Base-by-base conservation (phyloP, 2,113 vertebrate genomes). In the Elgaria multicarinata region DNA sequence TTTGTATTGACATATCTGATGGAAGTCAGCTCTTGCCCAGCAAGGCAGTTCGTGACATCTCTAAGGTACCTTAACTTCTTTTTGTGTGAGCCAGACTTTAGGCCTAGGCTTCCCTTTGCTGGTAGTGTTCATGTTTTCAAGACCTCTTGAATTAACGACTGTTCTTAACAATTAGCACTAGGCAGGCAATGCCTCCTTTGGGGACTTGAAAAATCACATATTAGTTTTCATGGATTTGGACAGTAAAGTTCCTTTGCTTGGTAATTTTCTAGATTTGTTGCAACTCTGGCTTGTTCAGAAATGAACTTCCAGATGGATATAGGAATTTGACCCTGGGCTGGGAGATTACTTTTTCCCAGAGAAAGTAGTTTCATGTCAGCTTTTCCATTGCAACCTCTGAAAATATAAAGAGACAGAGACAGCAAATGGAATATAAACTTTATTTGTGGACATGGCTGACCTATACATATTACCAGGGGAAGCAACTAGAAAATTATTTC, bases 261-360 rank as follows among this genome's bases (percentile, higher is more conserved):
- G n/a, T 28, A 10, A 14, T 31, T 9, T 26, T 75, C 53, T 84
- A 53, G 18, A 28, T 66, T 75, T 83, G 26, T 83, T 75, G 14
- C 20, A 83, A 76, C 18, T 83, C 24, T 39, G 42, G 36, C 22
- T 95, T 96, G 93, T 92, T 96, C 92, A 93, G 91, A 86, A 95
- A 83, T 87, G 86, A 75, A 55, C 81, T 79, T 92, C 92, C 93
- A 94, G 87, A 93, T 76, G 36, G 62, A 67, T 79, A 88, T 74
- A 92, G 90, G 94, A 93, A 93, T 93, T 92, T 92, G 95, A 93
- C 94, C 94, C 93, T 90, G 85, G 85, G 58, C 50, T 94, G 90
- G 89, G 91, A 92, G 55, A 81, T 87, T 85, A 89, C 88, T 58
- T 79, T 89, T 95, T 95, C 94, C 92, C 92, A 93, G 91, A 85